Percentiles rank a stretch among this genome's conserved stretches.
These are phyloP conservation scores for Marcusenius ussheri DNA, from an alignment of 2,113 vertebrate genomes.

Conservation along the genomic window DNA sequence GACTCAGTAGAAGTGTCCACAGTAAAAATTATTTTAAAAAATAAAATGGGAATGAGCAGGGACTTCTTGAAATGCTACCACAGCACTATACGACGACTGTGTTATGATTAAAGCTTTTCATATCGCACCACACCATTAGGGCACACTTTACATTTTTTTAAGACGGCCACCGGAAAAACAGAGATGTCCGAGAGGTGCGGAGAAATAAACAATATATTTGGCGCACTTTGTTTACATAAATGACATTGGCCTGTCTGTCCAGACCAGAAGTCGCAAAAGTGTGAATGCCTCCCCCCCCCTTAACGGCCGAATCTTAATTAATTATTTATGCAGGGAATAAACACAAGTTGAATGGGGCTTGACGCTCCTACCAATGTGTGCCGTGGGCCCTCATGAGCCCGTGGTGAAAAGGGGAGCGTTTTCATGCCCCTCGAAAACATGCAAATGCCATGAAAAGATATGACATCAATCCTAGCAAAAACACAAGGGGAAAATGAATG, in stretches of 20 bases:
- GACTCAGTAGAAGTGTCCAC: neutral
- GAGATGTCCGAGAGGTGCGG: conserved; percentile 43
- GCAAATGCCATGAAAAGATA: conserved; percentile 97
- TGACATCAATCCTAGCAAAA: conserved; percentile 90
- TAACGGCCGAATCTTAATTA: conserved; percentile 75
- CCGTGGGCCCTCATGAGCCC: conserved; percentile 23
- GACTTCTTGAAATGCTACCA: neutral
- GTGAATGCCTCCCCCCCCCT: conserved; percentile 50
- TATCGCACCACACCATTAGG: neutral
- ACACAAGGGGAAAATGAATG: conserved; percentile 91
- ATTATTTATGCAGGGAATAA: conserved; percentile 78
- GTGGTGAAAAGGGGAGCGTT: conserved; percentile 73
- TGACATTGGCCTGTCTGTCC: conserved; percentile 58
- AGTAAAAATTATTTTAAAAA: neutral
- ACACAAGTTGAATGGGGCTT: conserved; percentile 70
- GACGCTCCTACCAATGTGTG: conserved; percentile 61
- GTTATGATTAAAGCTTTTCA: neutral
- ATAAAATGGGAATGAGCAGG: neutral
- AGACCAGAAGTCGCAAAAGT: conserved; percentile 59
- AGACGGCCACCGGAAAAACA: neutral
- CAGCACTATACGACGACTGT: neutral
- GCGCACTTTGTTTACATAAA: conserved; percentile 48
- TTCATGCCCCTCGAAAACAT: conserved; percentile 74
- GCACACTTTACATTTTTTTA: neutral
- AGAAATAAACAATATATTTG: conserved; percentile 43